A percentile compares a stretch with the other conserved stretches of the same genome.
Evolutionary conservation across 1,140 invertebrate genomes (phyloP).

Genomic region (Uloborus diversus): DNA sequence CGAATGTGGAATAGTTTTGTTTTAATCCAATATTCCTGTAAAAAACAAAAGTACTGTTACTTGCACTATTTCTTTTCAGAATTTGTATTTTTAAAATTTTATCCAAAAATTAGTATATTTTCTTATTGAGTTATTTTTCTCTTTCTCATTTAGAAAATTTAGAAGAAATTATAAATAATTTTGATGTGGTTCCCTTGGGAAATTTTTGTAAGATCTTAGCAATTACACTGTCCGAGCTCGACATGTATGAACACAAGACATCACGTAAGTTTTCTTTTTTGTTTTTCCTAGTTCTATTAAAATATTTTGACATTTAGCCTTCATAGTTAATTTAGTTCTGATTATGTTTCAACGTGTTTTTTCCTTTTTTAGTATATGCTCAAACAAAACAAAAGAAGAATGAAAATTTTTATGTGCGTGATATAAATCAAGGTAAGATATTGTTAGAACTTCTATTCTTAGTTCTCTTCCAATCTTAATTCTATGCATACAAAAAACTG

Average conservation of each 20-base stretch:
- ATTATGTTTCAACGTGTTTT: neutral
- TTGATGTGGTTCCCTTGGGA: slow-evolving; percentile 34
- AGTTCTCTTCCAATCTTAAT: too few relatives aligned
- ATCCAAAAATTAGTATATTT: neutral
- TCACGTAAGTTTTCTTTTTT: slow-evolving; percentile 26
- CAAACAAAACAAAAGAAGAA: slow-evolving; percentile 46
- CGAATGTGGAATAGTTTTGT: neutral
- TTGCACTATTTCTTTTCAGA: neutral
- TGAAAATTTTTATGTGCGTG: slow-evolving; percentile 25
- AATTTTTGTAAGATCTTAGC: slow-evolving; percentile 57
- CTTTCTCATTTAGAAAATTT: slow-evolving; percentile 32
- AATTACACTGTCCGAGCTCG: slow-evolving; percentile 55
- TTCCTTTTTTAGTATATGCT: slow-evolving; percentile 40
- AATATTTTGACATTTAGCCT: neutral
- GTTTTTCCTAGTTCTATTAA: neutral
- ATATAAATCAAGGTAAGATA: slow-evolving; percentile 45
- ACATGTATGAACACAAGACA: slow-evolving; percentile 58
- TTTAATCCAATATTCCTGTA: neutral
- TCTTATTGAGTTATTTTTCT: neutral
- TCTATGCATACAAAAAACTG: too few relatives aligned
- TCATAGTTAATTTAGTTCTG: neutral
- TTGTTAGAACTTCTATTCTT: too few relatives aligned
- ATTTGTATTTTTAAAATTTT: neutral
- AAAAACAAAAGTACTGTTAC: too few relatives aligned
- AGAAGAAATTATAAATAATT: slow-evolving; percentile 18